Evolutionary conservation across 2,888 invertebrate species (phyloP), one percentile per base, ranked within the genome.

Genomic region (Chydorus sphaericus): DNA sequence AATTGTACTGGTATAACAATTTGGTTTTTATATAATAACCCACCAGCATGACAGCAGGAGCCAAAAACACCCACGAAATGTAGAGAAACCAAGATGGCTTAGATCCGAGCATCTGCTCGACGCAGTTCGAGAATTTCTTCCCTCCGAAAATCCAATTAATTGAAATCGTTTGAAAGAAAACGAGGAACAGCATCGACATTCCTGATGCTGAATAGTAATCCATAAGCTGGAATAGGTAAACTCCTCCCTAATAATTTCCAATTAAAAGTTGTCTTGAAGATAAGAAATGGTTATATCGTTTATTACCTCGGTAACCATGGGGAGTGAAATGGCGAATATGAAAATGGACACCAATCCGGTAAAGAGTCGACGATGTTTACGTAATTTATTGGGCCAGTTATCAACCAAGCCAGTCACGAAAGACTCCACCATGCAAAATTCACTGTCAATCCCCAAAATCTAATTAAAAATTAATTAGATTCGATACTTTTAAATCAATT

Each of bases 371-470:
- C 83, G 70, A 64, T 81, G 75, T 16, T 76, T 76, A 52, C 76
- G 69, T 55, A 78, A 67, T 18, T 66, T 66, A 52, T 73, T 71
- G 4, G 78, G 75, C 77, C 77, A 78, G 63, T 77, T 75, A 66
- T 78, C 78, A 23, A 77, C 70, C 57, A 78, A 66, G 38, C 77
- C 78, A 1, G 77, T 77, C 59, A 78, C 73, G 61, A 78, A 76
- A 16, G 77, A 74, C 65, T 81, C 79, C 8, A 85, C 76, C 59
- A 80, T 71, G 59, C 82, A 82, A 66, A 82, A 83, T 66, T 82
- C 83, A 64, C 83, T 83, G 70, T 85, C 84, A 44, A 44, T 44
- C 5, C 33, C 39, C 30, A 33, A 37, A 16, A 48, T 48, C 28
- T 31, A 30, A 14, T 7, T 4, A 50, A 14, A 50, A 20, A 30